phyloP scores from a whole-genome alignment of 2,797 vertebrate genomes.

The Melanotaenia trifasciata region DNA sequence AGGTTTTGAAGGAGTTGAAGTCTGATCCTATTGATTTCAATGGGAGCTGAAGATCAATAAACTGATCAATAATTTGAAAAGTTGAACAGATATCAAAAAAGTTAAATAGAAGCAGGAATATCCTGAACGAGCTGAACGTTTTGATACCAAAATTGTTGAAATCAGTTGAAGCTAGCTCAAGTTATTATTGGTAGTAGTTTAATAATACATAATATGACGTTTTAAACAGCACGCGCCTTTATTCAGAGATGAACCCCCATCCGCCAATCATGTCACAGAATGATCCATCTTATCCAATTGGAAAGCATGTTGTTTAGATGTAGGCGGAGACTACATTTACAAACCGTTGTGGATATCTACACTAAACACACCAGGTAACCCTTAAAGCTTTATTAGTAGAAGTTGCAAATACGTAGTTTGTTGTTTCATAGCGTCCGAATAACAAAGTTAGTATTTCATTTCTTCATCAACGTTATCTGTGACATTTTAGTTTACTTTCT shows the following conservation, averaged over 20 bases:
- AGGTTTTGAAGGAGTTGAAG: no score
- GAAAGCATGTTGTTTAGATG: slow-evolving; percentile 27
- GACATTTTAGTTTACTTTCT: not conserved
- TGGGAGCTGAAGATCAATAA: no score
- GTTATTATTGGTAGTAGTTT: no score
- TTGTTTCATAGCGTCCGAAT: not conserved
- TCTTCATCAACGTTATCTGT: not conserved
- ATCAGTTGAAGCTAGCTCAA: no score
- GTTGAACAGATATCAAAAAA: no score
- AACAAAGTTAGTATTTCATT: not conserved
- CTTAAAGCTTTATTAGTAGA: not conserved
- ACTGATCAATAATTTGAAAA: no score
- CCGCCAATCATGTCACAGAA: slow-evolving; percentile 54
- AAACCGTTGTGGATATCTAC: slow-evolving; percentile 31
- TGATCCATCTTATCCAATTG: slow-evolving; percentile 69
- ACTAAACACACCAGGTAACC: not conserved
- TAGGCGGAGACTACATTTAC: slow-evolving; percentile 54
- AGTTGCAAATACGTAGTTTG: not conserved
- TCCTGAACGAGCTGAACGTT: no score
- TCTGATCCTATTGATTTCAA: no score
- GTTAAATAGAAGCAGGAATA: no score
- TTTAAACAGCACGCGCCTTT: slow-evolving; percentile 47
- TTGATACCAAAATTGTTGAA: no score
- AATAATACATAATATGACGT: no score
- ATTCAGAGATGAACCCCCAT: slow-evolving; percentile 10